Conservation (phyloP, 2,888 invertebrate genomes). For the Apoda limacodes region DNA sequence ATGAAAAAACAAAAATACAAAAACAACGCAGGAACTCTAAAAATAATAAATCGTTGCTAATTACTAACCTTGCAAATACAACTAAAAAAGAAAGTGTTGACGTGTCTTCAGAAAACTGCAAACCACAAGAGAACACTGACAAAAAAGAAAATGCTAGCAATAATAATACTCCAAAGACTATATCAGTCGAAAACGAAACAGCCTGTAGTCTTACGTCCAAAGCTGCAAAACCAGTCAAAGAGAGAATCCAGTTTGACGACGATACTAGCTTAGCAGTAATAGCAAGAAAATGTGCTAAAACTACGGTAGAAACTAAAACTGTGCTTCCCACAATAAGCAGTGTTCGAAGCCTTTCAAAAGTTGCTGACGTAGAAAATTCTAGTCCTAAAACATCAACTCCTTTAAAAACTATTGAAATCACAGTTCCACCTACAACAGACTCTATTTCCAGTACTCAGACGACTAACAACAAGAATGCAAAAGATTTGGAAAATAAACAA, state of each 20-base stretch:
- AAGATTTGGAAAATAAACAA: slow-evolving; percentile 37
- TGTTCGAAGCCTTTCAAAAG: slow-evolving; percentile 40
- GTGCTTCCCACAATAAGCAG: slow-evolving; percentile 44
- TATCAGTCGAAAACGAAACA: too few species aligned
- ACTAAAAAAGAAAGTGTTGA: slow-evolving; percentile 21
- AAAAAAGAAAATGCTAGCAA: slow-evolving; percentile 18
- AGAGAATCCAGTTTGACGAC: slow-evolving; percentile 36
- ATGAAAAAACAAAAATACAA: slow-evolving; percentile 24
- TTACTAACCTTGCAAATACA: slow-evolving; percentile 15
- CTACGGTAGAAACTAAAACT: slow-evolving; percentile 17
- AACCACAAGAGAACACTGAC: slow-evolving; percentile 21
- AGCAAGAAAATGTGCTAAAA: slow-evolving; percentile 28
- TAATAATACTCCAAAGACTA: slow-evolving; percentile 13
- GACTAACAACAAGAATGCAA: slow-evolving; percentile 35
- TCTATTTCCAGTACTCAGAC: slow-evolving; percentile 40
- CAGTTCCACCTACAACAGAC: slow-evolving; percentile 28
- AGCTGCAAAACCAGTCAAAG: slow-evolving; percentile 31
- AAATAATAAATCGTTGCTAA: slow-evolving; percentile 29
- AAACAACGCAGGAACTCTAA: slow-evolving; percentile 36
- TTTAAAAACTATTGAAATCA: slow-evolving; percentile 27
- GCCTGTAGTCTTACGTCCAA: slow-evolving; percentile 3
- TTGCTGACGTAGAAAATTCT: slow-evolving; percentile 19
- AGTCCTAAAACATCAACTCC: slow-evolving; percentile 17
- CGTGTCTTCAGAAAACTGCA: slow-evolving; percentile 19
- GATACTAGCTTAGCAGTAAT: slow-evolving; percentile 38